phyloP scores from a whole-genome alignment of 2,888 invertebrate genomes.

The Orthosia gothica region DNA sequence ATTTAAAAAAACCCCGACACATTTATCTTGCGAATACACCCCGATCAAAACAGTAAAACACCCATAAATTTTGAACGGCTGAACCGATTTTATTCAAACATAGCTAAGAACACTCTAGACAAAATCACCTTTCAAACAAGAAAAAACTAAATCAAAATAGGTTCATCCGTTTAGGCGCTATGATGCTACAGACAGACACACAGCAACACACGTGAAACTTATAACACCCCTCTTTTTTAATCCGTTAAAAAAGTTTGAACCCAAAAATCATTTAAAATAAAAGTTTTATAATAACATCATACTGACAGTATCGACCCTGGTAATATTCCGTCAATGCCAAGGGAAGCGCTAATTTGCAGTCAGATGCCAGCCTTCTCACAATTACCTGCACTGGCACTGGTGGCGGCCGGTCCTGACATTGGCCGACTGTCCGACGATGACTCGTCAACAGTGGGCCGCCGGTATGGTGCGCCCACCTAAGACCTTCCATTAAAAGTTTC shows the following conservation, averaged over 20 bases:
- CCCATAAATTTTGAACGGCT: too few relatives aligned
- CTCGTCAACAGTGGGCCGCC: constrained; percentile 43
- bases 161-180: too few relatives aligned
- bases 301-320: constrained; percentile 50
- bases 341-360: constrained; percentile 65
- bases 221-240: too few relatives aligned
- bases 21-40: too few relatives aligned
- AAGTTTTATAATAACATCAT: constrained; percentile 11
- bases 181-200: too few relatives aligned
- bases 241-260: neutral
- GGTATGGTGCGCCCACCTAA: constrained; percentile 51
- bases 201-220: too few relatives aligned
- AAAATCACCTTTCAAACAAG: too few relatives aligned
- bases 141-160: too few relatives aligned
- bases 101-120: too few relatives aligned
- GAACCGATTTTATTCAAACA: too few relatives aligned
- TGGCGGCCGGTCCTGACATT: constrained; percentile 65
- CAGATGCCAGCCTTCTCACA: constrained; percentile 74
- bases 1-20: too few relatives aligned
- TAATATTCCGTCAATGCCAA: constrained; percentile 50
- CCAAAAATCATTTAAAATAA: neutral
- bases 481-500: constrained; percentile 34
- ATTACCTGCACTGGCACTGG: constrained; percentile 54
- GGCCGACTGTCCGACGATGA: constrained; percentile 54
- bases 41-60: too few relatives aligned